Evolutionary conservation across 2,797 vertebrate genomes (phyloP).

Genomic region (Sandelia bainsii): DNA sequence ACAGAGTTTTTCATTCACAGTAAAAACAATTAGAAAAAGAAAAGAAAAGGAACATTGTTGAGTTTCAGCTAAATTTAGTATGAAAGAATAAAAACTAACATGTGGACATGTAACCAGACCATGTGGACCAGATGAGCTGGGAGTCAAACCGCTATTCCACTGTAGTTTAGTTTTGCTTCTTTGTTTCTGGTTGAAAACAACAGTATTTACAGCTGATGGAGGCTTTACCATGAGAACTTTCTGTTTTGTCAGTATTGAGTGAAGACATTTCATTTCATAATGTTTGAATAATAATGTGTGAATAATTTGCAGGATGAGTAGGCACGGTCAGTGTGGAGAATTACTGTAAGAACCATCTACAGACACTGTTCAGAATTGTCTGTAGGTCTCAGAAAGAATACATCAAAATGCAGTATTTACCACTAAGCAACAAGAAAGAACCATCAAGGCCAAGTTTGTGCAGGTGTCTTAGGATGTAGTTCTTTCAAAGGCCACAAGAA

Average conservation of each 20-base stretch:
- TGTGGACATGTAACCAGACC: no score
- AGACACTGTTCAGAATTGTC: no score
- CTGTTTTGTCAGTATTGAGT: background rate
- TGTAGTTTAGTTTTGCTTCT: background rate
- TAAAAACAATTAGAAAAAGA: slow-evolving; percentile 9
- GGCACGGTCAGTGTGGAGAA: no score
- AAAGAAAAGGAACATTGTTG: no score
- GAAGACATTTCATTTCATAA: no score
- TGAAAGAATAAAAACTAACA: no score
- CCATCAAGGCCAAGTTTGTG: background rate
- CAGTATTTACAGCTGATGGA: background rate
- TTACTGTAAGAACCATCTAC: background rate
- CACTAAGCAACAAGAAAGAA: background rate
- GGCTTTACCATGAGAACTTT: background rate
- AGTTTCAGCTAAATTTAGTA: no score
- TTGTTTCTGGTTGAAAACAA: background rate
- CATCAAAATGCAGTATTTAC: background rate
- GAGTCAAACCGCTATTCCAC: no score
- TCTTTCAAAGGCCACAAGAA: slow-evolving; percentile 1
- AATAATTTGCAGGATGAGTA: no score
- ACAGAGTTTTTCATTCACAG: slow-evolving; percentile 19
- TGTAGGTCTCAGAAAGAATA: no score
- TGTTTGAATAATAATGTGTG: no score
- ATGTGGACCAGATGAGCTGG: no score
- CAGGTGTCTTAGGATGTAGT: background rate